A percentile compares a stretch with the other conserved stretches of the same genome.
Conservation (phyloP, 35 echinoderm and acorn worm genomes). For the Stichopus chloronotus region DNA sequence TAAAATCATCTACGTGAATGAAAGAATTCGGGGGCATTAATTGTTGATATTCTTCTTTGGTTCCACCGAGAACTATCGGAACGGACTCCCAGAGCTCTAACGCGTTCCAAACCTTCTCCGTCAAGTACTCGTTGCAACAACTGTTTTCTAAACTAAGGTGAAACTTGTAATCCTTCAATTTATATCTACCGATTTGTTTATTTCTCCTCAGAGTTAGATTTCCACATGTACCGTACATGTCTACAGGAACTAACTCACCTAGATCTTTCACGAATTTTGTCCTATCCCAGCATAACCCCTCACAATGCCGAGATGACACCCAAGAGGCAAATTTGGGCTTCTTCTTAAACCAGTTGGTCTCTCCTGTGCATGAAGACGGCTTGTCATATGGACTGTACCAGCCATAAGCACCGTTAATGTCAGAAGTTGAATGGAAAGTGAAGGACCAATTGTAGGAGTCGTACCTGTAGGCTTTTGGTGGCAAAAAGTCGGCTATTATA, state of each 20-base stretch:
- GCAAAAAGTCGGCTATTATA: constrained; percentile 9
- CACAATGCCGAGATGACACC: constrained; percentile 47
- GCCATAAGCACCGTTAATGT: constrained; percentile 8
- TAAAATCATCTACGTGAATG: constrained; percentile 47
- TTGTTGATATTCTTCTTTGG: constrained; percentile 13
- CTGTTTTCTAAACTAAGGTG: constrained; percentile 66
- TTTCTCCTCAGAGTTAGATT: neutral
- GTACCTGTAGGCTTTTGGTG: constrained; percentile 13
- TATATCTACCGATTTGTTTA: neutral
- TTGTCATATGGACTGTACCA: neutral
- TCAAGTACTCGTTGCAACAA: constrained; percentile 74
- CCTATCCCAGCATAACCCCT: constrained; percentile 44
- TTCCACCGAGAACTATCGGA: constrained; percentile 40
- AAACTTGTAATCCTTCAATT: constrained; percentile 61
- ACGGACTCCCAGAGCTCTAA: constrained; percentile 1
- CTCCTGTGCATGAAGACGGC: neutral
- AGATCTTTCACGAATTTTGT: constrained; percentile 48
- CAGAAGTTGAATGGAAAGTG: neutral
- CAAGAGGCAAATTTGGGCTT: constrained; percentile 36
- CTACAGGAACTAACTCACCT: constrained; percentile 9
- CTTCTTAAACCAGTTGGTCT: neutral
- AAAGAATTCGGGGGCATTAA: constrained; percentile 37
- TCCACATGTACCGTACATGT: constrained; percentile 62
- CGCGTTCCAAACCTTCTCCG: constrained; percentile 74
- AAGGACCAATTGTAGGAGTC: constrained; percentile 15